Evolutionary conservation across 2,888 invertebrate species (phyloP).

Genomic region (Philaethria dido): DNA sequence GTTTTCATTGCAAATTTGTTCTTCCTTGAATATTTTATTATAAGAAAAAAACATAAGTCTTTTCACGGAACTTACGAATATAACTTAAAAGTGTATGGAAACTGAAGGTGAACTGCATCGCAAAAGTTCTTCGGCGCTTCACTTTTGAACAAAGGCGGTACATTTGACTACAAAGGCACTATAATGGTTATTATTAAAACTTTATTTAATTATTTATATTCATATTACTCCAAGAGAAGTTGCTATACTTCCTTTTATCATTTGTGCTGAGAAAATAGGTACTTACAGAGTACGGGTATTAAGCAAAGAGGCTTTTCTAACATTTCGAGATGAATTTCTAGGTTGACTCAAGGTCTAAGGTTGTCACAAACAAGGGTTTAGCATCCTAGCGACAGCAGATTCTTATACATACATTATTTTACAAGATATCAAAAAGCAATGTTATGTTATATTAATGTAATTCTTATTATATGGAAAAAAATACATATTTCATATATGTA

Average conservation of each 20-base stretch:
- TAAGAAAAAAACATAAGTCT: background rate
- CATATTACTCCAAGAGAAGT: background rate
- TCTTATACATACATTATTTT: background rate
- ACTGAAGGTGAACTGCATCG: slow-evolving; percentile 15
- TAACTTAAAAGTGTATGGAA: background rate
- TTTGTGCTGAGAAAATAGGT: background rate
- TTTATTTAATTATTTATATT: background rate
- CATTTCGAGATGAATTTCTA: background rate
- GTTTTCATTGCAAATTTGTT: background rate
- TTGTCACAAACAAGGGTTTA: background rate
- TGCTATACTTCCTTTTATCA: background rate
- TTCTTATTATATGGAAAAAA: background rate
- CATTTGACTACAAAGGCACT: background rate
- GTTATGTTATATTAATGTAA: background rate
- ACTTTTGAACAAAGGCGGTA: background rate
- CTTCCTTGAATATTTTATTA: background rate
- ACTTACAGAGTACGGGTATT: background rate
- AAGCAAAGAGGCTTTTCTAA: background rate
- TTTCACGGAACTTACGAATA: background rate
- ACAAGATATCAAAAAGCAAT: no score
- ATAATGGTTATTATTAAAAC: background rate
- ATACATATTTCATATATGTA: background rate
- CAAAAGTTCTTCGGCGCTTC: background rate
- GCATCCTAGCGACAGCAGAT: background rate
- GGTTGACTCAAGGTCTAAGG: background rate